These are phyloP conservation scores for Jordanella pulchra DNA, from an alignment of 2,797 vertebrate species.

Conservation along the genomic window DNA sequence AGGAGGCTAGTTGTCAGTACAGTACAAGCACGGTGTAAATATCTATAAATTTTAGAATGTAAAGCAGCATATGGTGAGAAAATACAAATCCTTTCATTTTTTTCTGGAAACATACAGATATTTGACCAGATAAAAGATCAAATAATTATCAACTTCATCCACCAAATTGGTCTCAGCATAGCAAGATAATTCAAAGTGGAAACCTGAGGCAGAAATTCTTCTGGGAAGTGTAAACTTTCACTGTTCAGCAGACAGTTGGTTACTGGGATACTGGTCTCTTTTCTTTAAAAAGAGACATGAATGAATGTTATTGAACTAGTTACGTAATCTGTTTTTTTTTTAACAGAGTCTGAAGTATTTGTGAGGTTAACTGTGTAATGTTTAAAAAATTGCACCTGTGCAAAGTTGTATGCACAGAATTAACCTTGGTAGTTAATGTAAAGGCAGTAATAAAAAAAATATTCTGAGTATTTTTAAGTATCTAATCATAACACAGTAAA, in stretches of 20 bases:
- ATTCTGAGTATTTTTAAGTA: constrained; percentile 1
- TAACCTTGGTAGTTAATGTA: constrained; percentile 6
- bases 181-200: constrained; percentile 45
- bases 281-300: constrained; percentile 42
- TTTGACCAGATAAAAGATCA: constrained; percentile 32
- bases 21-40: constrained; percentile 14
- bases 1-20: too few species aligned
- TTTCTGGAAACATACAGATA: constrained; percentile 41
- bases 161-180: constrained; percentile 43
- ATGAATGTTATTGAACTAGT: constrained; percentile 46
- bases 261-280: constrained; percentile 28
- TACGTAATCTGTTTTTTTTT: constrained; percentile 43
- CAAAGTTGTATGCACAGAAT: constrained; percentile 18
- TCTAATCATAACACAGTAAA: neutral
- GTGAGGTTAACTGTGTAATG: constrained; percentile 43
- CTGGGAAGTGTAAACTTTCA: constrained; percentile 50
- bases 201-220: constrained; percentile 34
- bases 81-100: constrained; percentile 30
- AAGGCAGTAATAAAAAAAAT: constrained; percentile 18
- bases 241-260: constrained; percentile 34
- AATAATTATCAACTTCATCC: constrained; percentile 22
- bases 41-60: constrained; percentile 14
- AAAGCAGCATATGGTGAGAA: constrained; percentile 4
- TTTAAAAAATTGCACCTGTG: constrained; percentile 24
- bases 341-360: constrained; percentile 33